phyloP scores from a whole-genome alignment of 2,113 vertebrate species.

The Mormoops blainvillei region DNA sequence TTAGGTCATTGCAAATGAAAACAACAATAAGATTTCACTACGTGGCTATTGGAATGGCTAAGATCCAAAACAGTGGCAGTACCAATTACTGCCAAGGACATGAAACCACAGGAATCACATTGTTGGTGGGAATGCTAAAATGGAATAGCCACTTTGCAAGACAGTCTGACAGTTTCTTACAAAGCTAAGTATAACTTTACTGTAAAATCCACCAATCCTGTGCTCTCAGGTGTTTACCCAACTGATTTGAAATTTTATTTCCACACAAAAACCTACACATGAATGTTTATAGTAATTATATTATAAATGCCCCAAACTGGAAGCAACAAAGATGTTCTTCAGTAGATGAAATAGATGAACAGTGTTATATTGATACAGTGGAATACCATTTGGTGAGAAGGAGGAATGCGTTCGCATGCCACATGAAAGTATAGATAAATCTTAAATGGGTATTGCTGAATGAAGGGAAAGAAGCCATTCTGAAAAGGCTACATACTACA shows the following conservation, averaged over 20 bases:
- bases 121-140: neutral
- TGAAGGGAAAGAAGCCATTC: neutral
- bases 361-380: neutral
- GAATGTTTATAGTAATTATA: neutral
- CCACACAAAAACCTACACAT: neutral
- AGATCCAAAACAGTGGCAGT: neutral
- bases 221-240: neutral
- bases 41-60: neutral
- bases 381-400: neutral
- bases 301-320: neutral
- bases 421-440: neutral
- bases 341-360: neutral
- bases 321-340: neutral
- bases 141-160: neutral
- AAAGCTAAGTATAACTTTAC: neutral
- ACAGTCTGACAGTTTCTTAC: neutral
- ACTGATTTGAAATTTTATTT: neutral
- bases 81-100: neutral
- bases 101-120: neutral
- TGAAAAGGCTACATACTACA: neutral
- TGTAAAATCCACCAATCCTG: neutral
- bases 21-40: neutral
- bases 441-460: neutral
- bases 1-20: neutral
- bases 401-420: neutral